Evolutionary conservation across 2,797 vertebrate species (phyloP).

Genomic region (Bucorvus abyssinicus): DNA sequence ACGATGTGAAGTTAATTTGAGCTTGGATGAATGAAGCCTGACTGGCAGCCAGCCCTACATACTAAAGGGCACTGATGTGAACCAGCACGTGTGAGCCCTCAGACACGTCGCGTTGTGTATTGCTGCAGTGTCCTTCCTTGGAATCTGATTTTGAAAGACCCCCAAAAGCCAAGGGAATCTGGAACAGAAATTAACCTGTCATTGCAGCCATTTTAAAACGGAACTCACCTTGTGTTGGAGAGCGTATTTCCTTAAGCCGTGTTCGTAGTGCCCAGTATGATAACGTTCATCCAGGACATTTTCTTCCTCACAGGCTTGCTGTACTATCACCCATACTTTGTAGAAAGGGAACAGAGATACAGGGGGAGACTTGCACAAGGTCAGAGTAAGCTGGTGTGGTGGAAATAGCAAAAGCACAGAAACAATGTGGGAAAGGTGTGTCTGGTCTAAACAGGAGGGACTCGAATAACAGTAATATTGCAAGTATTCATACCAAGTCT

Average conservation of each 20-base stretch:
- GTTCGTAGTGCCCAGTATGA: neutral
- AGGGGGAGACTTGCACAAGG: neutral
- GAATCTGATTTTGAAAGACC: neutral
- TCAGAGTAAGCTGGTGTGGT: neutral
- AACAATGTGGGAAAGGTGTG: neutral
- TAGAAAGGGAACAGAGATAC: neutral
- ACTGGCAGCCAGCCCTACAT: neutral
- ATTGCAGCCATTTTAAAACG: neutral
- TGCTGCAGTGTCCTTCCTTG: neutral
- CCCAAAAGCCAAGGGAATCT: neutral
- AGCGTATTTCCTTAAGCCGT: neutral
- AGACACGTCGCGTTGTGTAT: neutral
- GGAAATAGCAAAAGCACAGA: neutral
- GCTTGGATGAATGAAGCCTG: neutral
- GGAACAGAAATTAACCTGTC: neutral
- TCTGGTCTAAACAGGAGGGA: neutral
- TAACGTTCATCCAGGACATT: neutral
- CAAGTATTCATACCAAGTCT: neutral
- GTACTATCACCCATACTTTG: neutral
- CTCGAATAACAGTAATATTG: neutral
- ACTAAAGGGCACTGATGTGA: neutral
- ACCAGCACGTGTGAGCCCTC: fast-evolving
- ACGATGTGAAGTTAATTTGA: neutral
- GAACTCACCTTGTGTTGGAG: neutral
- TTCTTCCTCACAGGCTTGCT: neutral